Percentiles rank a stretch among this genome's conserved stretches.
phyloP scores from a whole-genome alignment of 2,797 vertebrate genomes.

The Benthosema pterotum region DNA sequence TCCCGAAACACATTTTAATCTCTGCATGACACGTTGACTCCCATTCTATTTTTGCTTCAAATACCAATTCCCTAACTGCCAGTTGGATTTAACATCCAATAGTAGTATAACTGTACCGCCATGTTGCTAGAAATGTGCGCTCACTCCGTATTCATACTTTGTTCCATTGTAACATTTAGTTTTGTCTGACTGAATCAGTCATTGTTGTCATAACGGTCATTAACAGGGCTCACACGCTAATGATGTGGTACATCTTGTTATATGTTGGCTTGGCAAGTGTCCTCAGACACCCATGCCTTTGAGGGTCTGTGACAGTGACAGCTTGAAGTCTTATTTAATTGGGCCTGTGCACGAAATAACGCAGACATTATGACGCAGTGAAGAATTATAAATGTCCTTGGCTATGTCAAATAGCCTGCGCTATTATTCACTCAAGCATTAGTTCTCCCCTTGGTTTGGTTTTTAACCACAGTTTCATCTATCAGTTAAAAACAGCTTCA shows the following conservation, averaged over 20 bases:
- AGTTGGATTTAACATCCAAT: not conserved
- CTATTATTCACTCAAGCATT: conserved; percentile 30
- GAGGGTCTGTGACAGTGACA: conserved; percentile 31
- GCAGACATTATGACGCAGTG: conserved; percentile 38
- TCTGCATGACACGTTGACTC: conserved; percentile 19
- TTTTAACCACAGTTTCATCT: too few relatives aligned
- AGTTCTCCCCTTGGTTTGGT: conserved; percentile 4
- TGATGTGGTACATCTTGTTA: conserved; percentile 13
- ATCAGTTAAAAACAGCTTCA: too few relatives aligned
- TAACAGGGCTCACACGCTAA: conserved; percentile 37
- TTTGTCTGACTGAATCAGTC: conserved; percentile 52
- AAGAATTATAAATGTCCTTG: conserved; percentile 15
- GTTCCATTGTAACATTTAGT: conserved; percentile 24
- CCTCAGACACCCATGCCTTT: conserved; percentile 31
- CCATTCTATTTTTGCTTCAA: conserved; percentile 29
- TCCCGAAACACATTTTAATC: conserved; percentile 38
- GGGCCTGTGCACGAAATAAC: conserved; percentile 10
- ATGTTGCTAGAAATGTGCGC: conserved; percentile 33
- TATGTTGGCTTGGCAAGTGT: conserved; percentile 22
- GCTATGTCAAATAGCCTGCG: conserved; percentile 19
- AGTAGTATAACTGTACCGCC: conserved; percentile 14
- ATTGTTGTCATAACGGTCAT: conserved; percentile 45
- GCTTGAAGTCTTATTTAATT: conserved; percentile 44
- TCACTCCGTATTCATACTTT: not conserved
- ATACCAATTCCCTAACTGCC: conserved; percentile 3